Percentiles rank a stretch among this genome's conserved stretches.
Evolutionary conservation across 2,888 invertebrate species (phyloP).

Genomic region (Aspidapion aeneum): DNA sequence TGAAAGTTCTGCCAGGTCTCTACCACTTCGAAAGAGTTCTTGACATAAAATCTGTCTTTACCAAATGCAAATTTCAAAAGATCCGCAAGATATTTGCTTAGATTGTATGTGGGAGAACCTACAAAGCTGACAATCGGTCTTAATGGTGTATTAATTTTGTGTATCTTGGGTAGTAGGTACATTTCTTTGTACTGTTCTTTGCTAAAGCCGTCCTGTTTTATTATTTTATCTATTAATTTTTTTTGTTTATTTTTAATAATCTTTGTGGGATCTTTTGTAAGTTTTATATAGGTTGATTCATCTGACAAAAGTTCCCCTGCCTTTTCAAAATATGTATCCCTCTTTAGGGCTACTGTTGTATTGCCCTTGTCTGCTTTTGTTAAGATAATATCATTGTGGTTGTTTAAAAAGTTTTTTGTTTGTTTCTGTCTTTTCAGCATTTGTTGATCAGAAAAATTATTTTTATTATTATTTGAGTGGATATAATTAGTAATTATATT

Average conservation of each 20-base stretch:
- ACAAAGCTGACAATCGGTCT: slow-evolving; percentile 2
- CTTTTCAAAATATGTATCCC: neutral
- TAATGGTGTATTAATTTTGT: neutral
- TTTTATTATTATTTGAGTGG: neutral
- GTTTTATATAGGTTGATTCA: neutral
- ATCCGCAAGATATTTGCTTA: neutral
- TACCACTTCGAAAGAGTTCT: slow-evolving; percentile 1
- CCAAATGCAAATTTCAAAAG: neutral
- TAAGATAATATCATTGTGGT: neutral
- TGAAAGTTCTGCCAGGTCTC: neutral
- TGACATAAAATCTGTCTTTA: neutral
- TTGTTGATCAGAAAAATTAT: neutral
- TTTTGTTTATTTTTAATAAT: neutral
- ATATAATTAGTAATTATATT: neutral
- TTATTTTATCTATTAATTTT: neutral
- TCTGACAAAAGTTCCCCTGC: neutral
- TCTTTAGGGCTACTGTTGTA: neutral
- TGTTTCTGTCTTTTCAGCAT: neutral
- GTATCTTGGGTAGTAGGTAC: slow-evolving; percentile 1
- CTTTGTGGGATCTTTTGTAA: neutral
- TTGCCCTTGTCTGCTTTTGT: slow-evolving; percentile 1
- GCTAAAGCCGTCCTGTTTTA: neutral
- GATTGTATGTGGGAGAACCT: neutral
- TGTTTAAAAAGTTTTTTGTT: neutral
- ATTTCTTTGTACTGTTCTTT: neutral